Conservation (phyloP, 2,113 vertebrate genomes). For the Capreolus pygargus region DNA sequence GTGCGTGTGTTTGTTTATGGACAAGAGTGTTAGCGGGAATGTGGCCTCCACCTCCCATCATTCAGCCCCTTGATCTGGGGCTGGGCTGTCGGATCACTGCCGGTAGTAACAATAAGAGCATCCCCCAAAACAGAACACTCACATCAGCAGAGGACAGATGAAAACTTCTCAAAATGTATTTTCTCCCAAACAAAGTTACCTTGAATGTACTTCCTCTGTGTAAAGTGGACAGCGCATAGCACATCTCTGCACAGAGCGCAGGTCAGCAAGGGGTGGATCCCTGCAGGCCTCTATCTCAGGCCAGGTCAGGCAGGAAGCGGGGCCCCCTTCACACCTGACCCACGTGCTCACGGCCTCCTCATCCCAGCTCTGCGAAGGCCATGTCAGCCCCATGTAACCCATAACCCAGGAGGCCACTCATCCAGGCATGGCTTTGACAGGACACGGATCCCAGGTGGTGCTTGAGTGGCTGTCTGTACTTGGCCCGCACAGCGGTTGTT, state of each 20-base stretch:
- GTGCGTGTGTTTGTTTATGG: not conserved
- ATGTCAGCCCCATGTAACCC: not conserved
- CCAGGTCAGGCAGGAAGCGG: not conserved
- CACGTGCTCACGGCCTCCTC: not conserved
- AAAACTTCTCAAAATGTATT: not conserved
- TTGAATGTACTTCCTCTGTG: not conserved
- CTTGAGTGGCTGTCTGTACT: not conserved
- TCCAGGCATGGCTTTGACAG: rapidly evolving
- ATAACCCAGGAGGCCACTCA: rapidly evolving
- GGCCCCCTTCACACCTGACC: not conserved
- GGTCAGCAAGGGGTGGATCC: not conserved
- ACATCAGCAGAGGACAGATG: not conserved
- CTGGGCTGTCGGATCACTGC: not conserved
- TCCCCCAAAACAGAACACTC: not conserved
- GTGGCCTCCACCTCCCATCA: rapidly evolving
- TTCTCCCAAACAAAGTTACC: not conserved
- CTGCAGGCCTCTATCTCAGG: rapidly evolving
- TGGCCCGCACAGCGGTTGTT: not conserved
- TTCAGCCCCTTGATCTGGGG: not conserved
- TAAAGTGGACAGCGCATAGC: not conserved
- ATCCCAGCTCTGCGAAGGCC: not conserved
- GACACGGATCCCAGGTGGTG: not conserved
- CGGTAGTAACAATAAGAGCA: not conserved
- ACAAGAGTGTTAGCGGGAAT: not conserved
- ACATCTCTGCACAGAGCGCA: rapidly evolving